A percentile compares a stretch with the other conserved stretches of the same genome.
Conservation (phyloP, 2,797 vertebrate genomes). For the Poecile montanus region DNA sequence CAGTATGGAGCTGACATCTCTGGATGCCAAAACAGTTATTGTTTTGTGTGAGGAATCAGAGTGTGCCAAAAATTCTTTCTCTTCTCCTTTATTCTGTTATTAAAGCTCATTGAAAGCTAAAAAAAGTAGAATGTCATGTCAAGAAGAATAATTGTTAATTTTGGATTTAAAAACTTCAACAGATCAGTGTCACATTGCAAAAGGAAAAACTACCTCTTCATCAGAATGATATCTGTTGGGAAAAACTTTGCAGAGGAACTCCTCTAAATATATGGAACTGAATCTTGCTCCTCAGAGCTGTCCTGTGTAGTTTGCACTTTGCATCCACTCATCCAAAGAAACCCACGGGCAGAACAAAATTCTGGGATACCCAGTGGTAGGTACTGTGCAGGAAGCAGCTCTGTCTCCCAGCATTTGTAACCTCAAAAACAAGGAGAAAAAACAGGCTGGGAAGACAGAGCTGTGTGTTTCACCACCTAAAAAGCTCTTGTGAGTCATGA, state of each 20-base stretch:
- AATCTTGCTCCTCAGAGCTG: neutral
- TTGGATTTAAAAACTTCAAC: slow-evolving; percentile 5
- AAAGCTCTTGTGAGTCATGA: neutral
- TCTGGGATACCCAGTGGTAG: neutral
- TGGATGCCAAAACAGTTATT: slow-evolving; percentile 31
- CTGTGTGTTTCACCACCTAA: neutral
- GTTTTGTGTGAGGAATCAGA: slow-evolving; percentile 19
- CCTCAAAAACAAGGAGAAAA: neutral
- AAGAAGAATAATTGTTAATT: slow-evolving; percentile 4
- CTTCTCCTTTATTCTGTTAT: slow-evolving; percentile 15
- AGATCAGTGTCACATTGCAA: neutral
- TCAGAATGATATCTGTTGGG: neutral
- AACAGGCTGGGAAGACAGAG: neutral
- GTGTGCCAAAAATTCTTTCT: neutral
- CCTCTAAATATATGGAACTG: neutral
- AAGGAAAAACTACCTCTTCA: neutral
- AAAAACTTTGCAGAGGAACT: neutral
- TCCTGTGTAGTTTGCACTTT: neutral
- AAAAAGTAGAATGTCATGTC: neutral
- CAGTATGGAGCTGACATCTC: neutral
- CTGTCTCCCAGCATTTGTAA: neutral
- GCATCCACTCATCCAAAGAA: neutral
- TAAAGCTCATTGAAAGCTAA: slow-evolving; percentile 26
- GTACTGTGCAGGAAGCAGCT: neutral
- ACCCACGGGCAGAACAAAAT: neutral